phyloP scores from a whole-genome alignment of 2,888 invertebrate species.

The Heliconius ismenius region DNA sequence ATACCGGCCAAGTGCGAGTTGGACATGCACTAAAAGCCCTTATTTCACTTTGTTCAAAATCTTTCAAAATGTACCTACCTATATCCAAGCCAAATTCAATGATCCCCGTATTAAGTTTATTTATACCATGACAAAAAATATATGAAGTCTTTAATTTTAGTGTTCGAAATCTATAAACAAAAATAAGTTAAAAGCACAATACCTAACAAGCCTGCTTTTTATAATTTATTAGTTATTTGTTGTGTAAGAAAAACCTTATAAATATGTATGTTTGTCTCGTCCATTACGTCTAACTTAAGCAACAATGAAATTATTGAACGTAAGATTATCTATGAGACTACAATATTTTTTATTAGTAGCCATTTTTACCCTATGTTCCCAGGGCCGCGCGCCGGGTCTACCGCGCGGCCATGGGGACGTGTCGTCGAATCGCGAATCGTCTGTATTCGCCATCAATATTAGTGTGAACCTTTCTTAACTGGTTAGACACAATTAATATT shows the following conservation, averaged over 20 bases:
- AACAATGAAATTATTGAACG: too few relatives aligned
- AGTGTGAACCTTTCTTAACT: too few relatives aligned
- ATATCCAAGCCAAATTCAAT: background rate
- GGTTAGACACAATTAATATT: too few relatives aligned
- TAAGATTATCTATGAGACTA: too few relatives aligned
- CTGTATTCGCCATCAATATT: too few relatives aligned
- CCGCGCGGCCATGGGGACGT: too few relatives aligned
- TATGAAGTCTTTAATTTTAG: background rate
- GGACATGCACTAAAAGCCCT: background rate
- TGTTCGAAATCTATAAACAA: background rate
- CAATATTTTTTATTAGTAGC: too few relatives aligned
- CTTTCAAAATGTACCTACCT: too few relatives aligned
- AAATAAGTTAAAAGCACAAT: background rate
- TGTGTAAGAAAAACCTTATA: background rate
- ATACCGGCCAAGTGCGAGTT: background rate
- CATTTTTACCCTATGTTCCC: too few relatives aligned
- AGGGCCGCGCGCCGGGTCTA: too few relatives aligned
- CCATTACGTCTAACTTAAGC: background rate
- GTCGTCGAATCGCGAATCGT: too few relatives aligned
- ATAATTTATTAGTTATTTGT: background rate
- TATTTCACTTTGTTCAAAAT: too few relatives aligned
- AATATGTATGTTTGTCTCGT: background rate
- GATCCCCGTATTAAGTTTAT: background rate
- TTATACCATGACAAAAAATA: background rate
- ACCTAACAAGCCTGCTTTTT: background rate